phyloP scores from a whole-genome alignment of 2,113 vertebrate genomes.

The Microcebus tavaratra region DNA sequence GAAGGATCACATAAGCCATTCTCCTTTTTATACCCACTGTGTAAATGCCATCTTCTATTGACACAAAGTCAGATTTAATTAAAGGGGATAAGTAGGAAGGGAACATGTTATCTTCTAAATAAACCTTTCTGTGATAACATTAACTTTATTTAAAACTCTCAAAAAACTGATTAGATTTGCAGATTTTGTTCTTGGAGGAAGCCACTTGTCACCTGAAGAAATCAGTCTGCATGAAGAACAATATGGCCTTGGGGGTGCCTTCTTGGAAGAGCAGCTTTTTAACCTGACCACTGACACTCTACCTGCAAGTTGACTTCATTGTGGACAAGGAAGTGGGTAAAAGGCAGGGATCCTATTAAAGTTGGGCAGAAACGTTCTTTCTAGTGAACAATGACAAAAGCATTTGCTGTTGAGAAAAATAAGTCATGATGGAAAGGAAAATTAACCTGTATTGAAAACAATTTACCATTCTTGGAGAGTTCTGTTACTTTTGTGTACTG shows the following conservation, averaged over 20 bases:
- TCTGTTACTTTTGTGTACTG: neutral
- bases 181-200: constrained; percentile 85
- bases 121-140: constrained; percentile 11
- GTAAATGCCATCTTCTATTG: neutral
- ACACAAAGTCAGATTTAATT: constrained; percentile 11
- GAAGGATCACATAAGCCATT: neutral
- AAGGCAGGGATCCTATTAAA: neutral
- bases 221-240: constrained; percentile 79
- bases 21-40: neutral
- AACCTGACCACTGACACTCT: constrained; percentile 42
- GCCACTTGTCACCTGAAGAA: constrained; percentile 86
- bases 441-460: neutral
- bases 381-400: neutral
- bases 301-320: neutral
- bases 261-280: constrained; percentile 86
- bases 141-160: constrained; percentile 27
- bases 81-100: neutral
- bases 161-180: constrained; percentile 85
- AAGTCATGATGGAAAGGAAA: neutral
- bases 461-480: neutral
- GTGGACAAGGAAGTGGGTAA: constrained; percentile 37
- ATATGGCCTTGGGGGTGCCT: constrained; percentile 84
- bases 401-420: neutral
- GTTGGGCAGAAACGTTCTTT: neutral
- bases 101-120: no score